Evolutionary conservation across 2,888 invertebrate genomes (phyloP), one percentile per base, ranked within the genome.

Genomic region (Dicycla oo): DNA sequence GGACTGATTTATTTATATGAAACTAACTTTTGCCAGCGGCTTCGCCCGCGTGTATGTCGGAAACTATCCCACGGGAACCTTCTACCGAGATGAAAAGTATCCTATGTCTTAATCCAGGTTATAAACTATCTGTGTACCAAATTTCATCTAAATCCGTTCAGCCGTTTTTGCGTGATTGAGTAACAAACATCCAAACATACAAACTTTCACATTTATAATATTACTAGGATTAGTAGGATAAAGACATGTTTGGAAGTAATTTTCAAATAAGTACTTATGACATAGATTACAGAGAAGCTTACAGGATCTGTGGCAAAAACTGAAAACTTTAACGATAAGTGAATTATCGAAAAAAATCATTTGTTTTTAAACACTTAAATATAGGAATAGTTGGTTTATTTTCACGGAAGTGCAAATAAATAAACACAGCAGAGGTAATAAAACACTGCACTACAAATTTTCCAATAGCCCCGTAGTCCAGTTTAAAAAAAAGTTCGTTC

Each of bases 401-500:
- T 23, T 11, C 13, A n/a, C 8, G 3, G 2, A 1, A 0, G 4
- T 2, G 2, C 4, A 26, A 64, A 8, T 26, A 18, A 23, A 7
- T 23, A 51, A 40, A 23, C 4, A 45, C 20, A 10, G 2, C 10
- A 30, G 1, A 4, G 23, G 20, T 64, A 77, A 77, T 61, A 71
- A 69, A 82, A 40, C 53, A 49, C 20, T 57, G 54, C 38, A 23
- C 45, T 45, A 43, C 58, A 53, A 53, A 61, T 69, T 45, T 49
- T 30, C 47, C 53, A 66, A 63, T 51, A 63, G 26, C 5, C 18
- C 13, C n/a, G 26, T 3, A 54, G 34, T 34, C 15, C 10, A 10
- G 45, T 20, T 56, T 38, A 26, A 40, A 68, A 65, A 81, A 81
- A 82, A 38, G 1, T 13, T 26, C 54, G 2, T 30, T 11, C 53